Evolutionary conservation across 2,113 vertebrate species (phyloP).

Genomic region (Setophaga petechia): DNA sequence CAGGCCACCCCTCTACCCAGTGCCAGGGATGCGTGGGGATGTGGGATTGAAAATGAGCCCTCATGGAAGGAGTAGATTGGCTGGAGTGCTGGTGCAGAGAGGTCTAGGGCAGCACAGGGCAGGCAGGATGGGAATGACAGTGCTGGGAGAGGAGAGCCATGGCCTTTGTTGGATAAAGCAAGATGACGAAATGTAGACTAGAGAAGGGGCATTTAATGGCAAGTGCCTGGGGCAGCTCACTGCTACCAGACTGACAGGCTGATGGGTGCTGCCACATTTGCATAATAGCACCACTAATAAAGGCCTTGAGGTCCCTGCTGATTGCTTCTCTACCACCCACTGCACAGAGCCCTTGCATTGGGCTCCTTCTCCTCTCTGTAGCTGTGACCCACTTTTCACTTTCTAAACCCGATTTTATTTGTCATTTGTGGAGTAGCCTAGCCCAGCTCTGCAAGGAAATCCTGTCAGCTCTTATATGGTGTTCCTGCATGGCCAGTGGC

Average conservation of each 20-base stretch:
- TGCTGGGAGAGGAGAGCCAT: not conserved
- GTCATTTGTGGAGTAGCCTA: conserved; percentile 38
- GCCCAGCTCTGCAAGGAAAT: not conserved
- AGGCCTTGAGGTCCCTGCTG: not conserved
- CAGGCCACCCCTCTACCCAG: not conserved
- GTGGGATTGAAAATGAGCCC: not conserved
- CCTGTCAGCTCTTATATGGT: conserved; percentile 49
- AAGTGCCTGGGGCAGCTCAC: not conserved
- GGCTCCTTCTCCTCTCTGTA: not conserved
- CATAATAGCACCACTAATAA: not conserved
- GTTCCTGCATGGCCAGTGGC: not conserved
- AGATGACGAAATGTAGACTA: not conserved
- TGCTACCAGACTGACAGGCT: not conserved
- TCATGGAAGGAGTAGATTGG: rapidly evolving
- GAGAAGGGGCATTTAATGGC: not conserved
- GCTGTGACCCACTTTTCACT: conserved; percentile 66
- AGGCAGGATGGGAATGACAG: not conserved
- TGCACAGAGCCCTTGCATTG: rapidly evolving
- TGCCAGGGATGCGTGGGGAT: not conserved
- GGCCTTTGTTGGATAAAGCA: rapidly evolving
- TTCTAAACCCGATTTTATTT: conserved; percentile 14
- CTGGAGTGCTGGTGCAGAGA: not conserved
- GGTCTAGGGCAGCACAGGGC: rapidly evolving
- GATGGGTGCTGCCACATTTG: conserved; percentile 34
- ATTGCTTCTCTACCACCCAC: rapidly evolving